Percentiles rank a stretch among this genome's conserved stretches.
Conservation (phyloP, 2,113 vertebrate species). For the Caracal caracal region DNA sequence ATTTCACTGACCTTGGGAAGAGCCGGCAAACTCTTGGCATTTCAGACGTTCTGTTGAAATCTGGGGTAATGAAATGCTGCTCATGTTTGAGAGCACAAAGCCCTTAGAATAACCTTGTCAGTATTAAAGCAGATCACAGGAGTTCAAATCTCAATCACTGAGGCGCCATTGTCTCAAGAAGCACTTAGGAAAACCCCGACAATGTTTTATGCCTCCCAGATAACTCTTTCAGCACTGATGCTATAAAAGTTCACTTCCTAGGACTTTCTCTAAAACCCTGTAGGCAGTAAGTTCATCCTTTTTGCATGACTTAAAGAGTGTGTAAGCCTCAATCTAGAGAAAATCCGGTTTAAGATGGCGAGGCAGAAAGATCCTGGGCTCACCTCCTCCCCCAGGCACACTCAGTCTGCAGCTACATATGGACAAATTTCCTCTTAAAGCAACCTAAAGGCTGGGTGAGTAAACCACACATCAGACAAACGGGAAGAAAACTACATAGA, state of each 20-base stretch:
- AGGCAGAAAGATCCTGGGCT: neutral
- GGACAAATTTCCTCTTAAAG: neutral
- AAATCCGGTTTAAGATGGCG: neutral
- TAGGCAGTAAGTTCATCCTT: neutral
- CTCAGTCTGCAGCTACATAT: neutral
- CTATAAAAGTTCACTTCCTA: slow-evolving; percentile 15
- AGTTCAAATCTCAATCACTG: slow-evolving; percentile 40
- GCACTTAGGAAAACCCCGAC: neutral
- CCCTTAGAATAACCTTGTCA: slow-evolving; percentile 50
- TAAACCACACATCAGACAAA: neutral
- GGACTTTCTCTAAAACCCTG: slow-evolving; percentile 8
- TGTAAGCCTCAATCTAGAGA: neutral
- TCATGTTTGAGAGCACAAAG: slow-evolving; percentile 35
- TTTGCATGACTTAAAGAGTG: neutral
- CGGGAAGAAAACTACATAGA: neutral
- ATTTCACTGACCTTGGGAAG: neutral
- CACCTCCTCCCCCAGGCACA: neutral
- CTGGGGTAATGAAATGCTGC: slow-evolving; percentile 30
- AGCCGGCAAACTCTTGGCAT: neutral
- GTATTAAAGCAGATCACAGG: slow-evolving; percentile 9
- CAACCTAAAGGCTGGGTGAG: neutral
- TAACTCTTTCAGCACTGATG: neutral
- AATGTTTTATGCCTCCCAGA: neutral
- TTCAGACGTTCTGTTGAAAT: slow-evolving; percentile 57
- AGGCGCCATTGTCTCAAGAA: slow-evolving; percentile 6